Evolutionary conservation across 2,797 vertebrate genomes (phyloP).

Genomic region (Coregonus ussuriensis): DNA sequence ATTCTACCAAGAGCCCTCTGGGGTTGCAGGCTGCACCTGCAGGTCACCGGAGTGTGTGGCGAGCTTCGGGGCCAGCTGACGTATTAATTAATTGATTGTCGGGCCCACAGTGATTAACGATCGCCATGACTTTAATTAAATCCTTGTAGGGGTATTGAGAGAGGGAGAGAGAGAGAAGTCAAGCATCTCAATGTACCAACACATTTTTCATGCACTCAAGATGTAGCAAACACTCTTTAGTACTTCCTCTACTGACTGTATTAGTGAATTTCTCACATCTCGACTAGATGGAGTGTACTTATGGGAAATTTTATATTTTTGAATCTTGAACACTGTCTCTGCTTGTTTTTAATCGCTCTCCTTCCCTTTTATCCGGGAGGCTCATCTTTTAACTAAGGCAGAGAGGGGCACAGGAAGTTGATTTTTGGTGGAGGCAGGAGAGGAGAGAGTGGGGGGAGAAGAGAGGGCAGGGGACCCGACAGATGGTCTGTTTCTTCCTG

Average conservation of each 20-base stretch:
- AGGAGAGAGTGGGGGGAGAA: constrained; percentile 22
- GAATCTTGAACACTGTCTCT: background rate
- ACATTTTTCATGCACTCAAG: background rate
- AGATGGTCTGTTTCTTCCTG: constrained; percentile 72
- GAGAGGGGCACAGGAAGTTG: constrained; percentile 15
- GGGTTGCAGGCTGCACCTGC: constrained; percentile 60
- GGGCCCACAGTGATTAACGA: constrained; percentile 75
- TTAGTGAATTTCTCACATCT: too few relatives aligned
- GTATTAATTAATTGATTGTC: constrained; percentile 71
- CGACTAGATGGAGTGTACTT: too few relatives aligned
- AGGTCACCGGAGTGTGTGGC: constrained; percentile 62
- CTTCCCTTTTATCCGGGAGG: background rate
- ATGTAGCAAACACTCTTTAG: background rate
- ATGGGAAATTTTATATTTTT: background rate
- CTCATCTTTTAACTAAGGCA: background rate
- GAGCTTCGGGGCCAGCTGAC: constrained; percentile 35
- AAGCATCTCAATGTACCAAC: background rate
- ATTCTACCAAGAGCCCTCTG: constrained; percentile 60
- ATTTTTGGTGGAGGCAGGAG: background rate
- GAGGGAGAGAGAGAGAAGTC: background rate
- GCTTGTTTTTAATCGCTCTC: background rate
- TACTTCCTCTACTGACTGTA: too few relatives aligned
- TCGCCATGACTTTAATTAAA: constrained; percentile 77
- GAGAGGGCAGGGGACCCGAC: constrained; percentile 56
- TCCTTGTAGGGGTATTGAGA: constrained; percentile 47